Percentiles rank a stretch among this genome's conserved stretches.
Evolutionary conservation across 2,888 invertebrate species (phyloP).

Genomic region (Drosophila ezoana): DNA sequence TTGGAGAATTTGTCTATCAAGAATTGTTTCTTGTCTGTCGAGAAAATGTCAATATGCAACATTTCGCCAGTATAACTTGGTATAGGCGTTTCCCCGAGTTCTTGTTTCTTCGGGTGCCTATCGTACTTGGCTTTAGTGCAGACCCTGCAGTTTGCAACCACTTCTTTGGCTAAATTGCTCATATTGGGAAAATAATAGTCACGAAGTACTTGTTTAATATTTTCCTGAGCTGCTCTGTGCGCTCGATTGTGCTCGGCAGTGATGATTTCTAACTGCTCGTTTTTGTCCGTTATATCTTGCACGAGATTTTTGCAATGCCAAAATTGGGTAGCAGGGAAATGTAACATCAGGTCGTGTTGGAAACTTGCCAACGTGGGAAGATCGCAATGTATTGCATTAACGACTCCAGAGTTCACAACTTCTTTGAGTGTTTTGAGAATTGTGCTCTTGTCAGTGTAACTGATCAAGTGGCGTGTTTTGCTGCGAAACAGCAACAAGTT

Average conservation of each 20-base stretch:
- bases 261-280: background rate
- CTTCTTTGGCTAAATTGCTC: too few relatives aligned
- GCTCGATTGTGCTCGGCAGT: background rate
- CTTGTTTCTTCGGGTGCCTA: too few relatives aligned
- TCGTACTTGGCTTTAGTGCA: background rate
- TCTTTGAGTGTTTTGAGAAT: background rate
- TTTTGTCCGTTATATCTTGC: background rate
- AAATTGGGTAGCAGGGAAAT: too few relatives aligned
- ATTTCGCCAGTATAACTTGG: background rate
- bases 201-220: too few relatives aligned
- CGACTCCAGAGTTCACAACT: conserved; percentile 1
- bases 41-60: conserved; percentile 3
- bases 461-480: too few relatives aligned
- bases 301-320: background rate
- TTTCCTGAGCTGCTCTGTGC: background rate
- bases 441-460: background rate
- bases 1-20: background rate
- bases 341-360: too few relatives aligned
- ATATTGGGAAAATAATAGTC: too few relatives aligned
- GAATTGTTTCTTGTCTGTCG: background rate
- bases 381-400: background rate
- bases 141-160: background rate
- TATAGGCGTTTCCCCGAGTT: too few relatives aligned
- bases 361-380: background rate
- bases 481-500: too few relatives aligned